These are phyloP conservation scores for Agonopterix alstromeriana DNA, from an alignment of 2,888 invertebrate species.

Conservation along the genomic window DNA sequence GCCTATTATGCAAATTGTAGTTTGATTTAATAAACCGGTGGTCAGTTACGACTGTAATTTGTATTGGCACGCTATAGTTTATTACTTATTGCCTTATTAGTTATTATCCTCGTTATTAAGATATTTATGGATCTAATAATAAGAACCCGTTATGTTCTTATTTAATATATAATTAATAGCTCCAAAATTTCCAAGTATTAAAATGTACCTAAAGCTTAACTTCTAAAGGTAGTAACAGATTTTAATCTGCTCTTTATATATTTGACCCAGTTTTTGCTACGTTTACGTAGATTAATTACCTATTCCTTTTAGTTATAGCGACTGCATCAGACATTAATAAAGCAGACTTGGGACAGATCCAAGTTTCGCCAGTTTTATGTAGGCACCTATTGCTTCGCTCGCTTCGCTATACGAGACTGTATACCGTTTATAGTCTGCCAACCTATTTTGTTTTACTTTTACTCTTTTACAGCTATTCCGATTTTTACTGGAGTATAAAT, in stretches of 20 bases:
- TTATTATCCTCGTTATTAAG: slow-evolving; percentile 1
- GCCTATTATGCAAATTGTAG: slow-evolving; percentile 35
- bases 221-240: slow-evolving; percentile 22
- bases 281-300: slow-evolving; percentile 42
- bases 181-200: not conserved
- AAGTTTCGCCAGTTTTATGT: slow-evolving; percentile 28
- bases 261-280: slow-evolving; percentile 36
- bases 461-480: slow-evolving; percentile 4
- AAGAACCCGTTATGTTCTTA: not conserved
- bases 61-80: not conserved
- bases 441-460: slow-evolving; percentile 15
- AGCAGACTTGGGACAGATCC: slow-evolving; percentile 33
- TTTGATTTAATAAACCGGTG: slow-evolving; percentile 28
- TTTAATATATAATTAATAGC: slow-evolving; percentile 1
- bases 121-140: not conserved
- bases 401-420: slow-evolving; percentile 11
- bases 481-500: not conserved
- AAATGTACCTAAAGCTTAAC: not conserved
- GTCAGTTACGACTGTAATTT: slow-evolving; percentile 10
- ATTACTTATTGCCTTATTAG: not conserved
- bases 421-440: slow-evolving; percentile 18
- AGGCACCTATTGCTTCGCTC: not conserved
- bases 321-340: slow-evolving; percentile 36
- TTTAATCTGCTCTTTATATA: slow-evolving; percentile 40
- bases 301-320: slow-evolving; percentile 40